Percentiles rank a stretch among this genome's conserved stretches.
Evolutionary conservation across 2,113 vertebrate species (phyloP).

Genomic region (Neolamprologus cancellatus): DNA sequence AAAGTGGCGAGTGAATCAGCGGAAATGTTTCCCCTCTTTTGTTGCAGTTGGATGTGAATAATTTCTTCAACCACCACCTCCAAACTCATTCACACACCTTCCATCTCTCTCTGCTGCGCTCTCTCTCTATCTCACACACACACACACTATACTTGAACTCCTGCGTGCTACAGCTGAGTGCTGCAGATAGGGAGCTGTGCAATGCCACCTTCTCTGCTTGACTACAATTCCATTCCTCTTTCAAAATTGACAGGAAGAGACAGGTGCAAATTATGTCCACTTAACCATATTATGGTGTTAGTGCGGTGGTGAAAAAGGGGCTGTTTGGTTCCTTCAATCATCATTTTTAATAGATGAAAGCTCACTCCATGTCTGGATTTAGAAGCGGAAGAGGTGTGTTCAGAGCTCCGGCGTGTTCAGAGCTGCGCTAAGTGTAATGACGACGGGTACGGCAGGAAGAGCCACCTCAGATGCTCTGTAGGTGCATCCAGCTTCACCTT

Average conservation of each 20-base stretch:
- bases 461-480: neutral
- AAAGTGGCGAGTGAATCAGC: neutral
- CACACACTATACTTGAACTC: neutral
- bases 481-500: neutral
- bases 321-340: neutral
- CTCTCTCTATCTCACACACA: neutral
- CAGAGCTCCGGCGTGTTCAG: neutral
- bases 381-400: neutral
- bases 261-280: constrained; percentile 39
- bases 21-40: neutral
- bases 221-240: neutral
- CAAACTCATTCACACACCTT: neutral
- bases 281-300: constrained; percentile 40
- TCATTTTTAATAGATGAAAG: constrained; percentile 31
- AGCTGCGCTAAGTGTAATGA: neutral
- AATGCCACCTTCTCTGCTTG: neutral
- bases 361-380: neutral
- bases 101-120: neutral
- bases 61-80: neutral
- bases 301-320: neutral
- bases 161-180: neutral
- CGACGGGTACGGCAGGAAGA: neutral
- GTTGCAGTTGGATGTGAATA: neutral
- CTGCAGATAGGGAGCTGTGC: neutral
- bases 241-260: constrained; percentile 2